Conservation (phyloP, 2,888 invertebrate genomes). For the Amblyjoppa proteus region DNA sequence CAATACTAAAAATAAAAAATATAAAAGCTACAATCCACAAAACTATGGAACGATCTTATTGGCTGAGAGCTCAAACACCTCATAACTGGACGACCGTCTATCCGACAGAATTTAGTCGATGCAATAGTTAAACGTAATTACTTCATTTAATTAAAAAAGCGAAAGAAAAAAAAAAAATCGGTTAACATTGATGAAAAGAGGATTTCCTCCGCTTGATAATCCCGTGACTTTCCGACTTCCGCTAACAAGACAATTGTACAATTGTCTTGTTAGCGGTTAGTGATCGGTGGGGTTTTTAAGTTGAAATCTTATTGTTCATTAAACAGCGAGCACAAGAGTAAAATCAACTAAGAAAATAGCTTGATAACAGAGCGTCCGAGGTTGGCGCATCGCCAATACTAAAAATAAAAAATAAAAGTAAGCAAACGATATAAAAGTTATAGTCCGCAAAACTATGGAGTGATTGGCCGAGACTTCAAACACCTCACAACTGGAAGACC, state of each 20-base stretch:
- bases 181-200: neutral
- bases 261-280: too few species aligned
- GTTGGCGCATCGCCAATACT: slow-evolving; percentile 15
- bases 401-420: neutral
- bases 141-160: neutral
- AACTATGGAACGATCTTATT: too few species aligned
- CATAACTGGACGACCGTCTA: too few species aligned
- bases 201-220: neutral
- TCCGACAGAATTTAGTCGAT: too few species aligned
- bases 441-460: too few species aligned
- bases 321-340: too few species aligned
- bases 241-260: slow-evolving; percentile 5
- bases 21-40: neutral
- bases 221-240: neutral
- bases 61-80: too few species aligned
- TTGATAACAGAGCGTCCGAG: slow-evolving; percentile 51
- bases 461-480: too few species aligned
- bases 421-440: neutral
- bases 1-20: neutral
- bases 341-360: slow-evolving; percentile 45
- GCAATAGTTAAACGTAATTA: too few species aligned
- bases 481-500: too few species aligned
- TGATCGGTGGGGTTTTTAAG: too few species aligned
- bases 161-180: neutral
- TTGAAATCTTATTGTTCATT: too few species aligned